A percentile compares a stretch with the other conserved stretches of the same genome.
These are phyloP conservation scores for Myiagra hebetior DNA, from an alignment of 2,113 vertebrate genomes.

Conservation along the genomic window DNA sequence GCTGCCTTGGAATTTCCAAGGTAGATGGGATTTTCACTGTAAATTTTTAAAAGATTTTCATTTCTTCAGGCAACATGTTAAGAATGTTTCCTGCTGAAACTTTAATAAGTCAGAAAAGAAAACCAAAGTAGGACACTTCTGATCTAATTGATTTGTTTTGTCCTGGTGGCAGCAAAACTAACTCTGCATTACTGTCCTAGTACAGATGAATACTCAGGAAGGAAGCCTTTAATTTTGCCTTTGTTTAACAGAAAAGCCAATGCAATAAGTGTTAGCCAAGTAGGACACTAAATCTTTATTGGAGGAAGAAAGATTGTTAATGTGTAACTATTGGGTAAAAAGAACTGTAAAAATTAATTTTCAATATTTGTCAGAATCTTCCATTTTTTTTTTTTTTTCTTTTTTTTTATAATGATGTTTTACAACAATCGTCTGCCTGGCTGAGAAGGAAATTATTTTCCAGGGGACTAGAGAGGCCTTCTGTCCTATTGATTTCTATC, in stretches of 20 bases:
- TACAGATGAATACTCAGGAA: background rate
- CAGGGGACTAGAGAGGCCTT: background rate
- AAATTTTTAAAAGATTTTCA: background rate
- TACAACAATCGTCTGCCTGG: background rate
- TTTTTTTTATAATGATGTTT: background rate
- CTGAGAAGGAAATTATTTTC: background rate
- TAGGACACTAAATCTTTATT: background rate
- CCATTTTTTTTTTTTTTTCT: background rate
- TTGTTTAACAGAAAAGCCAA: background rate
- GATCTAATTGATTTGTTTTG: constrained; percentile 27
- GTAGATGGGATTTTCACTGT: background rate
- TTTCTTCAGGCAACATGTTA: background rate
- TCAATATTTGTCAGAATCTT: background rate
- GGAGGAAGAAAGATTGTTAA: background rate
- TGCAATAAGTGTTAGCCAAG: background rate
- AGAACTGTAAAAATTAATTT: background rate
- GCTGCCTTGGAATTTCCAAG: background rate
- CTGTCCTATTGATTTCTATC: background rate
- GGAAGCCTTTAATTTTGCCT: background rate
- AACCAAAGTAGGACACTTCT: constrained; percentile 33
- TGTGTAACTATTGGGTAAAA: background rate
- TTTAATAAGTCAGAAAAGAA: constrained; percentile 37
- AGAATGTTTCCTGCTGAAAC: constrained; percentile 20
- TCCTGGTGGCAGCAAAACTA: background rate
- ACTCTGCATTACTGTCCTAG: background rate